A percentile compares a stretch with the other conserved stretches of the same genome.
These are phyloP conservation scores for Lepidostoma basale DNA, from an alignment of 1,140 invertebrate species.

Conservation along the genomic window DNA sequence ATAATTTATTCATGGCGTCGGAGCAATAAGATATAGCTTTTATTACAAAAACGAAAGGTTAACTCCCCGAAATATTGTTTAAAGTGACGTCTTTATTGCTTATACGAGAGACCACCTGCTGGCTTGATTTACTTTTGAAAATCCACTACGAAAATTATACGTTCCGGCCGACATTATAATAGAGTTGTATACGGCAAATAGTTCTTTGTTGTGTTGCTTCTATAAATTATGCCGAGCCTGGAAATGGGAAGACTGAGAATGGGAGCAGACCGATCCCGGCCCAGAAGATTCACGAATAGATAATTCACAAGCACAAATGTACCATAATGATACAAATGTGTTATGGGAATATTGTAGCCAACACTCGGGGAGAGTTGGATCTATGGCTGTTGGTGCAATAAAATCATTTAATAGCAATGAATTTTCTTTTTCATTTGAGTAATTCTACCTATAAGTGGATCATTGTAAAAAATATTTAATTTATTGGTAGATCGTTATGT, in stretches of 20 bases:
- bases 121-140: conserved; percentile 31
- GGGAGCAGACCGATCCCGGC: neutral
- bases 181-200: conserved; percentile 23
- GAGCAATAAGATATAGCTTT: conserved; percentile 27
- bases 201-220: neutral
- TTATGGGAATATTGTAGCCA: neutral
- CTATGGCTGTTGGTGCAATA: neutral
- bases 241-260: neutral
- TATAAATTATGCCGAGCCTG: conserved; percentile 5
- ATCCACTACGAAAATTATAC: conserved; percentile 26
- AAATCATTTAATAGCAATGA: too few relatives aligned
- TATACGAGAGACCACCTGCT: conserved; percentile 42
- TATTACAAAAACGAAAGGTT: conserved; percentile 32
- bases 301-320: conserved; percentile 5
- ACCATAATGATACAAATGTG: conserved; percentile 1
- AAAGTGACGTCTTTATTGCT: conserved; percentile 44
- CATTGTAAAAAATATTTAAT: too few relatives aligned
- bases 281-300: conserved; percentile 4
- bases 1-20: conserved; percentile 38
- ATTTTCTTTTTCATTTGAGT: too few relatives aligned
- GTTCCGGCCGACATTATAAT: conserved; percentile 17
- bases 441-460: too few relatives aligned
- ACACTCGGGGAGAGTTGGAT: neutral
- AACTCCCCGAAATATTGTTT: conserved; percentile 35
- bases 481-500: too few relatives aligned